Conservation (phyloP, 2,888 invertebrate genomes). For the Chrysomela aeneicollis region DNA sequence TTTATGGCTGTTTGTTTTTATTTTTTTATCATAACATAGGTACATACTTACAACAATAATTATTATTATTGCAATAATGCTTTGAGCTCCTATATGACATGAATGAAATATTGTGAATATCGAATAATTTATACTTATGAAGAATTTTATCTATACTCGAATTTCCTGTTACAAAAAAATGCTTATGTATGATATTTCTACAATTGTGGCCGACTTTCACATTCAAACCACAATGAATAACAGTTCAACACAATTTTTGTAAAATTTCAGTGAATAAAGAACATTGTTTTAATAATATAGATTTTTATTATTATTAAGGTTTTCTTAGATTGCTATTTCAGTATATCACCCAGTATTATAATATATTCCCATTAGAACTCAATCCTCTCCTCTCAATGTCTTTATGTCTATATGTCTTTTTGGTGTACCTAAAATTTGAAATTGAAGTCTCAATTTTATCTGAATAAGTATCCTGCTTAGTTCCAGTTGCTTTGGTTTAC, state of each 20-base stretch:
- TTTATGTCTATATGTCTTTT: too few relatives aligned
- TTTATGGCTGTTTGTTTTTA: constrained; percentile 13
- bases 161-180: neutral
- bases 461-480: too few relatives aligned
- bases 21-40: constrained; percentile 11
- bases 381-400: too few relatives aligned
- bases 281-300: neutral
- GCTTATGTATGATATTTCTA: neutral
- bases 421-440: too few relatives aligned
- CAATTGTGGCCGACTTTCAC: neutral
- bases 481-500: too few relatives aligned
- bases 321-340: too few relatives aligned
- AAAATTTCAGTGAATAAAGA: neutral
- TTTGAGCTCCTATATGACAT: neutral
- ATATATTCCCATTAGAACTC: too few relatives aligned
- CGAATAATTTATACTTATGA: neutral
- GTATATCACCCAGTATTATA: too few relatives aligned
- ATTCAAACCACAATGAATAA: neutral
- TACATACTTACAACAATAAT: neutral
- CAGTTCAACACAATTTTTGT: neutral
- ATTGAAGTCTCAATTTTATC: too few relatives aligned
- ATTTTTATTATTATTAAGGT: too few relatives aligned
- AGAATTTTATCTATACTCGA: neutral
- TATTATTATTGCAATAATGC: neutral
- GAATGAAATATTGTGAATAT: neutral